Base-by-base conservation (phyloP, 2,888 invertebrate genomes). In the Hermaeophaga mercurialis region DNA sequence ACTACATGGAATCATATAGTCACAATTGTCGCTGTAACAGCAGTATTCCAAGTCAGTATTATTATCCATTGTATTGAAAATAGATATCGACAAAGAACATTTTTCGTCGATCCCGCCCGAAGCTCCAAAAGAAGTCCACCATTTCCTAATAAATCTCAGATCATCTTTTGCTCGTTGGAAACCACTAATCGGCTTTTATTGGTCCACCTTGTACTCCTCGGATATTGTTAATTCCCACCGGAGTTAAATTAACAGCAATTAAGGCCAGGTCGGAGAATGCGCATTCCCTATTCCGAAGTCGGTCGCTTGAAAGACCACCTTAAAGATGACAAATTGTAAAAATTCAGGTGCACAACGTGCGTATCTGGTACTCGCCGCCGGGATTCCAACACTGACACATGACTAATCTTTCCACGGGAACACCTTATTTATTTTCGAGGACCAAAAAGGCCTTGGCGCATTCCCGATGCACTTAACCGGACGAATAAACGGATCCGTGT, bases 281-380 rank as follows among this genome's bases (percentile, higher is more conserved):
- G 24, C 56, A 53, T 43, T 46, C 41, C 38, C 46, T 54, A 54
- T 56, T 54, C 49, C 45, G 31, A 54, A 58, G 48, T 59, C 58
- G 59, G 59, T 50, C 36, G n/a, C 41, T 19, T 56, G 66, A 74
- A 75, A 73, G 73, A 75, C 76, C 76, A 75, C 76, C 76, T 69
- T 71, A 69, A 69, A 66, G 74, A 73, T 73, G 74, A 76, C 70
- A 71, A 73, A 76, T 75, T 69, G 66, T 67, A 75, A 75, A 74
- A 74, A 74, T 75, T 74, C 75, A 71, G 66, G 67, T 72, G 70
- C 66, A 70, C 68, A 73, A 71, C 74, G 70, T 73, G 71, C 70
- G 73, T 71, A 74, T 74, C 70, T 72, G 69, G 73, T 72, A 71
- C 71, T 70, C 70, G 72, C 70, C 70, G 69, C 68, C 72, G 65